Conservation (phyloP, 2,113 vertebrate genomes). For the Petromus typicus region DNA sequence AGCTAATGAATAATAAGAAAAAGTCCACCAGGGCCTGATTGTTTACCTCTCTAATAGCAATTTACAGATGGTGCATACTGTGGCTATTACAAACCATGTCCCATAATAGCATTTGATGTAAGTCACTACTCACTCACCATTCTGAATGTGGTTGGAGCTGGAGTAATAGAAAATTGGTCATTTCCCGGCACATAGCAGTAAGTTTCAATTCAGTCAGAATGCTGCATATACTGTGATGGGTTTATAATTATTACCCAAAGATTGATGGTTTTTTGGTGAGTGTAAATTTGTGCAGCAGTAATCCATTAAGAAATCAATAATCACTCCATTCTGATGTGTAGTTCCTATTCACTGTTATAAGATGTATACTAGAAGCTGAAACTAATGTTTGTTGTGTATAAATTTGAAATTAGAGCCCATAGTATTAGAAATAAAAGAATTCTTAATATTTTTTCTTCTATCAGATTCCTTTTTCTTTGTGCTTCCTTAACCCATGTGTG, state of each 20-base stretch:
- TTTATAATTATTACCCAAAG: conserved; percentile 90
- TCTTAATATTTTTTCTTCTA: conserved; percentile 35
- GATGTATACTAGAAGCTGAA: conserved; percentile 80
- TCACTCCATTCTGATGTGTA: conserved; percentile 86
- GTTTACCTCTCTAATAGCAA: conserved; percentile 75
- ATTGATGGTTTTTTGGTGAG: conserved; percentile 87
- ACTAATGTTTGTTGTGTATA: conserved; percentile 17
- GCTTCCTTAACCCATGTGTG: background rate
- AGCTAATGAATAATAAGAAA: conserved; percentile 75
- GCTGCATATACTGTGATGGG: conserved; percentile 83
- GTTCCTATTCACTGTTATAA: conserved; percentile 85
- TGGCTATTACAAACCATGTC: conserved; percentile 78
- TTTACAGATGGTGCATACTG: conserved; percentile 75
- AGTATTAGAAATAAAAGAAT: conserved; percentile 63
- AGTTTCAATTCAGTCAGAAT: conserved; percentile 86
- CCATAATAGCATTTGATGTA: conserved; percentile 82
- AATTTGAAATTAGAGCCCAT: conserved; percentile 70
- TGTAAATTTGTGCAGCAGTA: conserved; percentile 90
- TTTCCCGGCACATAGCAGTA: conserved; percentile 88
- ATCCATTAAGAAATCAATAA: conserved; percentile 93
- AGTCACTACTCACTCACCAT: conserved; percentile 77
- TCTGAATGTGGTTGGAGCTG: conserved; percentile 84
- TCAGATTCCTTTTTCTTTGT: conserved; percentile 64
- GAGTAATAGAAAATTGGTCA: conserved; percentile 87
- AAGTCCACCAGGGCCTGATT: conserved; percentile 58